Conservation (phyloP, 2,888 invertebrate genomes). For the Drosophila emarginata region DNA sequence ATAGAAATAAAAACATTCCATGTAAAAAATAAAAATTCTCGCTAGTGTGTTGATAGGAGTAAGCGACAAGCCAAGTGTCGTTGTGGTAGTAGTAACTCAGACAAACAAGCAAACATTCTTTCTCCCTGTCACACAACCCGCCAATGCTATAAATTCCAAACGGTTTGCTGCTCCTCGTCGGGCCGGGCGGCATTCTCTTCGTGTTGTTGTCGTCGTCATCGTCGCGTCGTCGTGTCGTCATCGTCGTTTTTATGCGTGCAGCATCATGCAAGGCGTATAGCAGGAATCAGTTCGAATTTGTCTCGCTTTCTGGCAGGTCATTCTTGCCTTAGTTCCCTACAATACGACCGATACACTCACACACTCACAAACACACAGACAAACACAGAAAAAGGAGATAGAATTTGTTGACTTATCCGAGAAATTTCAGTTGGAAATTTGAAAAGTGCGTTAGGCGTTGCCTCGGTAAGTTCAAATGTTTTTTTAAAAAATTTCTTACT, state of each 20-base stretch:
- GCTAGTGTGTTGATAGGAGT: too few relatives aligned
- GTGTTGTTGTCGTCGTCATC: not conserved
- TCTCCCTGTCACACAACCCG: not conserved
- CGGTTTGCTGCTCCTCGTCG: slow-evolving; percentile 8
- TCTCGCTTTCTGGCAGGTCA: slow-evolving; percentile 66
- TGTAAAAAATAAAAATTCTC: too few relatives aligned
- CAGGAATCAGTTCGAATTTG: slow-evolving; percentile 58
- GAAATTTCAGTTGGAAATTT: slow-evolving; percentile 51
- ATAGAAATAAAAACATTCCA: too few relatives aligned
- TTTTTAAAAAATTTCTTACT: not conserved
- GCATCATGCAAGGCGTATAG: slow-evolving; percentile 38
- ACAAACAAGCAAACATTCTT: not conserved
- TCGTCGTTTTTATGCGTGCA: slow-evolving; percentile 18
- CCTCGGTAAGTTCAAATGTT: not conserved
- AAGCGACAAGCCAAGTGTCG: too few relatives aligned
- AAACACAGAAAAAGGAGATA: not conserved
- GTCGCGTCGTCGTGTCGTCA: not conserved
- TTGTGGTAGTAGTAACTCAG: not conserved
- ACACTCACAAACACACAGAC: not conserved
- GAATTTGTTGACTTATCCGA: slow-evolving; percentile 22
- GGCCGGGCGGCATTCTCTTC: slow-evolving; percentile 2
- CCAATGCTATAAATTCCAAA: slow-evolving; percentile 1
- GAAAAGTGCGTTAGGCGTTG: slow-evolving; percentile 42
- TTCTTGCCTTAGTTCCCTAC: slow-evolving; percentile 12
- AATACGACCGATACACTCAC: not conserved